These are phyloP conservation scores for Myrmophylax atrothorax DNA, from an alignment of 2,113 vertebrate species.

Conservation along the genomic window DNA sequence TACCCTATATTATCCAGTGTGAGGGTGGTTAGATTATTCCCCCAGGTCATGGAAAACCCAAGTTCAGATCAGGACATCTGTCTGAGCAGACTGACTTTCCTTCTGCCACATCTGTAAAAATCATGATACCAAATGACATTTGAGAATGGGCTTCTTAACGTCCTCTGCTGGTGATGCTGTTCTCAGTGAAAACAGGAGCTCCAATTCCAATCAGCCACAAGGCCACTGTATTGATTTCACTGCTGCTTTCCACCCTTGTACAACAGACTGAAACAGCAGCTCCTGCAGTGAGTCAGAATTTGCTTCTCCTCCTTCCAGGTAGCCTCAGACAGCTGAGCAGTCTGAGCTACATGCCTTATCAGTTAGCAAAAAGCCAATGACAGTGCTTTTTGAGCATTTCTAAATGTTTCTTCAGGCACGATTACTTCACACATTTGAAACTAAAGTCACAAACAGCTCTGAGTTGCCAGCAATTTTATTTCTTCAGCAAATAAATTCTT, in stretches of 20 bases:
- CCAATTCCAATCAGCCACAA: background rate
- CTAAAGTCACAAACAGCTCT: conserved; percentile 37
- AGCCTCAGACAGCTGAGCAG: background rate
- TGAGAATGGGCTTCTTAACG: background rate
- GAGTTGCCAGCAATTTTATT: conserved; percentile 42
- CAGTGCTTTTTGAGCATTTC: conserved; percentile 3
- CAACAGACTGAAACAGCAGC: background rate
- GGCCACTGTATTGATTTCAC: background rate
- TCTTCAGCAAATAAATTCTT: conserved; percentile 36
- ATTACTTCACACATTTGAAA: conserved; percentile 53
- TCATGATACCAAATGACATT: background rate
- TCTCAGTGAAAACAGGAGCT: background rate
- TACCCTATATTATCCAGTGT: background rate
- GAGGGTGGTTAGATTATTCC: background rate
- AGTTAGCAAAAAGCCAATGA: conserved; percentile 2
- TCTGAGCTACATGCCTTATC: background rate
- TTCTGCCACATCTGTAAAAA: background rate
- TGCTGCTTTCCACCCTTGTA: background rate
- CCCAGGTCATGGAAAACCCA: background rate
- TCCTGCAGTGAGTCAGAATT: background rate
- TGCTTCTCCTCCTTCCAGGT: background rate
- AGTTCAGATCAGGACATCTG: background rate
- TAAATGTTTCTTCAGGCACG: conserved; percentile 44
- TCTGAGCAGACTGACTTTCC: background rate
- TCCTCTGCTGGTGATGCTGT: background rate